These are phyloP conservation scores for Montipora capitata DNA, from an alignment of 92 coral and sea anemone species.

Conservation along the genomic window DNA sequence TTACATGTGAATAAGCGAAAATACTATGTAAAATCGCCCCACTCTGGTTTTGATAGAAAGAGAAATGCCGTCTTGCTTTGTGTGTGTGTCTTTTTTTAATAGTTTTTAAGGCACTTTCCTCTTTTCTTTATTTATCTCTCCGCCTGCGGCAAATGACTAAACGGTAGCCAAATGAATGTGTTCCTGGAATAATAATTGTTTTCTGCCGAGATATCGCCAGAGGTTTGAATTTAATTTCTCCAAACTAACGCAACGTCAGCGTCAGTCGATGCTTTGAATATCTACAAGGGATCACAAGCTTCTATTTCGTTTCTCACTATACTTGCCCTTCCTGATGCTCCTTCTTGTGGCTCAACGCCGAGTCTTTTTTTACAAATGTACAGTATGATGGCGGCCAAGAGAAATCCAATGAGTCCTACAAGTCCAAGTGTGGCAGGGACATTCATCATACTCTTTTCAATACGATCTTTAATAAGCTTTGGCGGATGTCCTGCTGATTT, in stretches of 20 bases:
- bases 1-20: neutral
- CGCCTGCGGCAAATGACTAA: neutral
- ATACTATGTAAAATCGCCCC: neutral
- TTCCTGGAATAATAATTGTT: no score
- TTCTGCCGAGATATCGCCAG: neutral
- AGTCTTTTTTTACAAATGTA: conserved; percentile 41
- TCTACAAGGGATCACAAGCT: conserved; percentile 32
- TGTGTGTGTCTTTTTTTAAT: no score
- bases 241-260: neutral
- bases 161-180: no score
- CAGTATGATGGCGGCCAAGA: conserved; percentile 36
- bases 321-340: conserved; percentile 19
- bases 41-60: neutral
- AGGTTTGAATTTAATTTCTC: neutral
- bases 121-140: neutral
- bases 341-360: conserved; percentile 31
- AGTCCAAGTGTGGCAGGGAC: conserved; percentile 53
- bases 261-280: neutral
- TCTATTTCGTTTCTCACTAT: conserved; percentile 12
- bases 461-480: neutral
- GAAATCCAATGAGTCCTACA: conserved; percentile 27
- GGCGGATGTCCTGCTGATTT: neutral
- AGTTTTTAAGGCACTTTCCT: neutral
- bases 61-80: neutral
- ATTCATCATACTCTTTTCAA: conserved; percentile 17